Percentiles rank a stretch among this genome's conserved stretches.
Evolutionary conservation across 2,888 invertebrate genomes (phyloP).

Genomic region (Lochmaea crataegi): DNA sequence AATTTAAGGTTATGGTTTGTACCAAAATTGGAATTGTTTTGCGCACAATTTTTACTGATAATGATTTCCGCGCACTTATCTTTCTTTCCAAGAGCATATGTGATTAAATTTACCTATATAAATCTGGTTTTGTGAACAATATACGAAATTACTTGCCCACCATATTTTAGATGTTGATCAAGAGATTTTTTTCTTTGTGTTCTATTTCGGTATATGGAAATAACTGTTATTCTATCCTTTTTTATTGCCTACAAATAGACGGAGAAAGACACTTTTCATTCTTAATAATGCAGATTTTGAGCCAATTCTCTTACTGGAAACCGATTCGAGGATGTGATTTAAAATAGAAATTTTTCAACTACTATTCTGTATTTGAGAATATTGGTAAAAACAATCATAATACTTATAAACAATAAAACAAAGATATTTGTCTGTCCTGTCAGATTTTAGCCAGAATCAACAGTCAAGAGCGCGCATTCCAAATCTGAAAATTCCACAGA

Average conservation of each 20-base stretch:
- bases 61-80: slow-evolving; percentile 14
- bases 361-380: too few species aligned
- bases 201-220: background rate
- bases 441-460: too few species aligned
- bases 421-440: too few species aligned
- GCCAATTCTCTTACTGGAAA: too few species aligned
- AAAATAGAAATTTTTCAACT: too few species aligned
- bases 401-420: too few species aligned
- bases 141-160: background rate
- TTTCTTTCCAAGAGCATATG: slow-evolving; percentile 16
- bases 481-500: too few species aligned
- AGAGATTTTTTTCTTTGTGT: slow-evolving; percentile 8
- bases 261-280: background rate
- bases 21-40: slow-evolving; percentile 8
- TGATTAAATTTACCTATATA: slow-evolving; percentile 1
- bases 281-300: too few species aligned
- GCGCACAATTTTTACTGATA: slow-evolving; percentile 18
- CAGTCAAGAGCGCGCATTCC: too few species aligned
- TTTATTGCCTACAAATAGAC: background rate
- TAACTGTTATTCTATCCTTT: background rate
- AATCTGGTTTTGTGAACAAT: background rate
- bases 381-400: too few species aligned
- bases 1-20: slow-evolving; percentile 50
- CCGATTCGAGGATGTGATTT: too few species aligned
- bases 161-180: slow-evolving; percentile 1